Evolutionary conservation across 2,797 vertebrate genomes (phyloP), one percentile per base, ranked within the genome.

Genomic region (Onychomys torridus): DNA sequence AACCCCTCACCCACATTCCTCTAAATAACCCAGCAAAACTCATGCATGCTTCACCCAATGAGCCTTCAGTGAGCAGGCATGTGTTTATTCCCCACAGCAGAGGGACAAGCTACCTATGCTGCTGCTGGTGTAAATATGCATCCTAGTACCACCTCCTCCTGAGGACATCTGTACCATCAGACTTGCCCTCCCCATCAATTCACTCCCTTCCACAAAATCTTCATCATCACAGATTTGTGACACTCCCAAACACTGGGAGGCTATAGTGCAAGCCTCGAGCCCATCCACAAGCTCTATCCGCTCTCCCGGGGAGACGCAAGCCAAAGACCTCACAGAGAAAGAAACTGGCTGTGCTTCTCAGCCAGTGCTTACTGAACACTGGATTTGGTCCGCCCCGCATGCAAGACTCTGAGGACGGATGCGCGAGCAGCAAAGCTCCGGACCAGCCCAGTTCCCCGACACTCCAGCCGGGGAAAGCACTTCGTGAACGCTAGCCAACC

Each of bases 321-420:
- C 29, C 67, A 49, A 52, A n/a, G 43, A 5, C 77, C 81, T 46
- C n/a, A 67, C 55, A 37, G 46, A 77, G 37, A 6, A 79, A 69
- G 16, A 32, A 16, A 1, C 1, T 0, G 27, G 81, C 61, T 40
- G 11, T 19, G 73, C 27, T n/a, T 84, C 89, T 59, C 79, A 46
- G 40, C 43, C 49, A 43, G 34, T 34, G 82, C 43, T 76, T 8
- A 40, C 32, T 4, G 8, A 27, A 67, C 6, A 23, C 79, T 13
- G 1, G 29, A 25, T 1, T 23, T n/a, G 16, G 37, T 37, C 21
- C 0, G 46, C 25, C 40, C 11, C 6, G n/a, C 10, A 5, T 29
- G 67, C 0, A 1, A 93, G 16, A 29, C 13, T 40, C 34, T 6
- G 11, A 71, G 1, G 34, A 55, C 32, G 59, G 52, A 52, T 13